These are phyloP conservation scores for Galago senegalensis DNA, from an alignment of 2,797 vertebrate species.

Conservation along the genomic window DNA sequence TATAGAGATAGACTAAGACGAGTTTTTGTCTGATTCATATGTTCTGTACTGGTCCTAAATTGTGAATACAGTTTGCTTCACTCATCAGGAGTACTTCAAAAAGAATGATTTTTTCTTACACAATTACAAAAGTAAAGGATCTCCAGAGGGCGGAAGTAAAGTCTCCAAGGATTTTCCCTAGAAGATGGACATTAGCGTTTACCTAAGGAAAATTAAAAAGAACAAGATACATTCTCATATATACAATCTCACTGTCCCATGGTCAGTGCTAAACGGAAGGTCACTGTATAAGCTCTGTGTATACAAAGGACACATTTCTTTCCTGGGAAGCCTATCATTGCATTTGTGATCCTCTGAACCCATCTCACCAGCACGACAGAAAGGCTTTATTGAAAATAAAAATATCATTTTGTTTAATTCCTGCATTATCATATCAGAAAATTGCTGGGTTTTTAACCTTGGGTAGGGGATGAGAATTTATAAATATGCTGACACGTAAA, in stretches of 20 bases:
- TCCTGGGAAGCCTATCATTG: neutral
- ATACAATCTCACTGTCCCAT: neutral
- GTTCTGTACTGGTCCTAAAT: neutral
- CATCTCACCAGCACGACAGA: neutral
- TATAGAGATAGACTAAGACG: constrained; percentile 36
- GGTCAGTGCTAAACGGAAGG: neutral
- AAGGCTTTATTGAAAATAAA: neutral
- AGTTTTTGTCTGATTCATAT: neutral
- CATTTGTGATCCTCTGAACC: constrained; percentile 44
- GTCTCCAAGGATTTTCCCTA: constrained; percentile 63
- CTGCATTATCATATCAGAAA: neutral
- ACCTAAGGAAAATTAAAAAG: constrained; percentile 25
- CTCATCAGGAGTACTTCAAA: constrained; percentile 39
- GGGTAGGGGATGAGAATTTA: neutral
- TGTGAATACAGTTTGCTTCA: constrained; percentile 39
- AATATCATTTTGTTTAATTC: neutral
- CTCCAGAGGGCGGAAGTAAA: constrained; percentile 61
- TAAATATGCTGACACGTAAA: neutral
- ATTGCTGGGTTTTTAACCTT: neutral
- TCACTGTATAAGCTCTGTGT: neutral
- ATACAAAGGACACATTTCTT: constrained; percentile 44
- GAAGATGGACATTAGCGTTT: constrained; percentile 48
- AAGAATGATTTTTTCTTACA: constrained; percentile 45
- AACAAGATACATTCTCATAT: constrained; percentile 27
- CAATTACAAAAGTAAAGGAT: constrained; percentile 37